phyloP scores from a whole-genome alignment of 2,888 invertebrate species.

The Ectemnius cavifrons region DNA sequence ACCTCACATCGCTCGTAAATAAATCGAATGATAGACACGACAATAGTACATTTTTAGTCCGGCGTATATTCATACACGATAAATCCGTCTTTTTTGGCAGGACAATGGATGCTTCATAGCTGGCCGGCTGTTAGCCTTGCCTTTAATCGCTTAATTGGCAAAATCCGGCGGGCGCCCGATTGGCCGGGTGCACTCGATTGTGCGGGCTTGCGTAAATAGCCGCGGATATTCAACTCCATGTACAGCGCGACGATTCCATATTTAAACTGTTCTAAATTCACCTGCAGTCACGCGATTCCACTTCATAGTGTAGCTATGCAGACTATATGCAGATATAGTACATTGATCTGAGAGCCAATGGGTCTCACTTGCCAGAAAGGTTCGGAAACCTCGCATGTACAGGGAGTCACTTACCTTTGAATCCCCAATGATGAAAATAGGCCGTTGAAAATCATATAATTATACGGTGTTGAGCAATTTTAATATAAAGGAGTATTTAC shows the following conservation, averaged over 20 bases:
- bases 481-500: too few relatives aligned
- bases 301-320: not conserved
- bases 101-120: not conserved
- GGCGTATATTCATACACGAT: too few relatives aligned
- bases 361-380: conserved; percentile 10
- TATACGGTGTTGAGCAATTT: too few relatives aligned
- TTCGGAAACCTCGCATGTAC: not conserved
- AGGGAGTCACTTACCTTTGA: too few relatives aligned
- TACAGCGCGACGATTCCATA: conserved; percentile 13
- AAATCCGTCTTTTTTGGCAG: too few relatives aligned
- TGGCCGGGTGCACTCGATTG: not conserved
- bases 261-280: conserved; percentile 23
- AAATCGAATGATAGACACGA: too few relatives aligned
- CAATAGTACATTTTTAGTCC: too few relatives aligned
- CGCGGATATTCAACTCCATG: not conserved
- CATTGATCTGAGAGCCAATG: conserved; percentile 1
- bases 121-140: not conserved
- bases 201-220: conserved; percentile 22
- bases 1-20: too few relatives aligned
- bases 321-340: not conserved
- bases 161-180: too few relatives aligned
- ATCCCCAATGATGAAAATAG: too few relatives aligned
- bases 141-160: too few relatives aligned
- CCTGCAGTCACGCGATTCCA: conserved; percentile 17
- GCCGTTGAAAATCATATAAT: too few relatives aligned